phyloP scores from a whole-genome alignment of 2,113 vertebrate genomes.

The Lampris megalopsis region DNA sequence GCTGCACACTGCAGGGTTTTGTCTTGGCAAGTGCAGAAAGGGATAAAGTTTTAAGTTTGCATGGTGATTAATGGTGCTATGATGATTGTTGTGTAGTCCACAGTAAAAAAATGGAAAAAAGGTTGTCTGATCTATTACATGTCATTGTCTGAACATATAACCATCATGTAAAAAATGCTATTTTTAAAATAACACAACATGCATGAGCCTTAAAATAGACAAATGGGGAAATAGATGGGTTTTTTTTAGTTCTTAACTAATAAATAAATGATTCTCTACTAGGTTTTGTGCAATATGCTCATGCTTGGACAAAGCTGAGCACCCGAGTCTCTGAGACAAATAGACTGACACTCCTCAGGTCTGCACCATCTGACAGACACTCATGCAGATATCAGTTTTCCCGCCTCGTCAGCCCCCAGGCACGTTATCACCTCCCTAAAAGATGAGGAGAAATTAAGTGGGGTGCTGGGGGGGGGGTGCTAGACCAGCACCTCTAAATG shows the following conservation, averaged over 20 bases:
- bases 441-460: slow-evolving; percentile 62
- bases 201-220: background rate
- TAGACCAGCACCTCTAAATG: slow-evolving; percentile 65
- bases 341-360: slow-evolving; percentile 24
- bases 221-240: background rate
- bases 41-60: too few relatives aligned
- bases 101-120: too few relatives aligned
- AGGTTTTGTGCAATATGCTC: slow-evolving; percentile 16
- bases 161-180: background rate
- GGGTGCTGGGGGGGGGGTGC: slow-evolving; percentile 40
- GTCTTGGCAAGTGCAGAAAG: too few relatives aligned
- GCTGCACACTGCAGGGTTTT: too few relatives aligned
- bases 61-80: too few relatives aligned
- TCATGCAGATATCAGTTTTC: slow-evolving; percentile 64
- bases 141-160: too few relatives aligned
- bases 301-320: slow-evolving; percentile 26
- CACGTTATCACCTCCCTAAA: slow-evolving; percentile 73
- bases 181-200: background rate
- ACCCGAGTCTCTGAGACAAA: slow-evolving; percentile 47
- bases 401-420: slow-evolving; percentile 65
- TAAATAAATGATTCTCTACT: slow-evolving; percentile 18
- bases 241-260: slow-evolving; percentile 25
- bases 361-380: slow-evolving; percentile 32
- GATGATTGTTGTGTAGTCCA: too few relatives aligned
- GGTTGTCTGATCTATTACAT: too few relatives aligned